Percentiles rank a stretch among this genome's conserved stretches.
Evolutionary conservation across 1,140 invertebrate genomes (phyloP).

Genomic region (Phocides pigmalion): DNA sequence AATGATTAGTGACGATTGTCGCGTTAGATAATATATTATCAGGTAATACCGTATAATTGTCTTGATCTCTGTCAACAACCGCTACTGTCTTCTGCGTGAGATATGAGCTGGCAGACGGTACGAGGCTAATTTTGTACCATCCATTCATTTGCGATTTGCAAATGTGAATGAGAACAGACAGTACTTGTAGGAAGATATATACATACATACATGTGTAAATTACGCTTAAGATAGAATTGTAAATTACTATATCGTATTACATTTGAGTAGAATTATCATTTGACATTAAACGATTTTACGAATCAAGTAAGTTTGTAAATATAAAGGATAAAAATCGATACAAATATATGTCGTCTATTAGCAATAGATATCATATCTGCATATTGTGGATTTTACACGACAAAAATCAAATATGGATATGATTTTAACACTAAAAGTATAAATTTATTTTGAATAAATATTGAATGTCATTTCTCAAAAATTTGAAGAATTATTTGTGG

Average conservation of each 20-base stretch:
- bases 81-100: conserved; percentile 61
- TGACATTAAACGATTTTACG: neutral
- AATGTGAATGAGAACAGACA: conserved; percentile 71
- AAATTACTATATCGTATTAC: neutral
- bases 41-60: conserved; percentile 74
- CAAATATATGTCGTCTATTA: too few species aligned
- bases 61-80: conserved; percentile 67
- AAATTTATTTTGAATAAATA: too few species aligned
- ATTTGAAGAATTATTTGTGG: too few species aligned
- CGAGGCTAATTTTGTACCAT: conserved; percentile 72
- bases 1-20: conserved; percentile 66
- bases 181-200: conserved; percentile 56
- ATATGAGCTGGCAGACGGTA: conserved; percentile 74
- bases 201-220: conserved; percentile 62
- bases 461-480: too few species aligned
- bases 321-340: too few species aligned
- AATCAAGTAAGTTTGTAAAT: too few species aligned
- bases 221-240: conserved; percentile 29
- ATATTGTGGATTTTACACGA: too few species aligned
- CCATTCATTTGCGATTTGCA: conserved; percentile 73
- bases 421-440: too few species aligned
- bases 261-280: too few species aligned
- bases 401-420: too few species aligned
- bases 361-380: too few species aligned
- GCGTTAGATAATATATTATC: conserved; percentile 69